Percentiles rank a stretch among this genome's conserved stretches.
Conservation (phyloP, 1,140 invertebrate genomes). For the Idris sp. region DNA sequence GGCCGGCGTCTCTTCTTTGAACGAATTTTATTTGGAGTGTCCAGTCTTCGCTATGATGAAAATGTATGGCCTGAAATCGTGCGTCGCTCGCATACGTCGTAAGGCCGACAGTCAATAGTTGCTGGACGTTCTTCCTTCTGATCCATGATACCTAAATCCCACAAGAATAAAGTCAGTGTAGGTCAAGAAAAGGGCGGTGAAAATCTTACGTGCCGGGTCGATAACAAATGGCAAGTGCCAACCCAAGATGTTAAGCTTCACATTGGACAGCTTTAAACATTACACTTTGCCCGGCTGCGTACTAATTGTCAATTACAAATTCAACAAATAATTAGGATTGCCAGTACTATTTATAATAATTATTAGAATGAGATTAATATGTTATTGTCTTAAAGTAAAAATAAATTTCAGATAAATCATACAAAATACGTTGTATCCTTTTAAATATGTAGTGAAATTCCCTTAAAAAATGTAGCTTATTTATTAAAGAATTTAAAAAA, state of each 20-base stretch:
- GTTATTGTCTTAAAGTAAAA: too few relatives aligned
- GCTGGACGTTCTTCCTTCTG: constrained; percentile 85
- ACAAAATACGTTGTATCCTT: too few relatives aligned
- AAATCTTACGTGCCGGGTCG: constrained; percentile 14
- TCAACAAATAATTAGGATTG: too few relatives aligned
- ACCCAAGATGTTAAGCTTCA: constrained; percentile 25
- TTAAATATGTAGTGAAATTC: too few relatives aligned
- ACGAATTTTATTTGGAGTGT: constrained; percentile 90
- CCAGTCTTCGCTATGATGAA: constrained; percentile 93
- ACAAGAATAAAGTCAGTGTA: constrained; percentile 44
- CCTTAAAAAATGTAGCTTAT: too few relatives aligned
- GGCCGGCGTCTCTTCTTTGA: constrained; percentile 87
- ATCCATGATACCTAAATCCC: constrained; percentile 88
- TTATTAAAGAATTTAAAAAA: too few relatives aligned
- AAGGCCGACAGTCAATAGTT: constrained; percentile 89
- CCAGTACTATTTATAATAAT: too few relatives aligned
- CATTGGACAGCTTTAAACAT: constrained; percentile 24
- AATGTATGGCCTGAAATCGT: constrained; percentile 89
- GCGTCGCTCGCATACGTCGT: constrained; percentile 91
- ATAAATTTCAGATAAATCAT: too few relatives aligned
- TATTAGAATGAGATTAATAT: constrained; percentile 3
- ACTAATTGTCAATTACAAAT: constrained; percentile 3
- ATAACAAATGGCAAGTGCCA: constrained; percentile 27
- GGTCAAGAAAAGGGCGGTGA: constrained; percentile 20
- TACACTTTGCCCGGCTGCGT: constrained; percentile 18